Conservation (phyloP, 2,888 invertebrate genomes). For the Scotopteryx bipunctaria region DNA sequence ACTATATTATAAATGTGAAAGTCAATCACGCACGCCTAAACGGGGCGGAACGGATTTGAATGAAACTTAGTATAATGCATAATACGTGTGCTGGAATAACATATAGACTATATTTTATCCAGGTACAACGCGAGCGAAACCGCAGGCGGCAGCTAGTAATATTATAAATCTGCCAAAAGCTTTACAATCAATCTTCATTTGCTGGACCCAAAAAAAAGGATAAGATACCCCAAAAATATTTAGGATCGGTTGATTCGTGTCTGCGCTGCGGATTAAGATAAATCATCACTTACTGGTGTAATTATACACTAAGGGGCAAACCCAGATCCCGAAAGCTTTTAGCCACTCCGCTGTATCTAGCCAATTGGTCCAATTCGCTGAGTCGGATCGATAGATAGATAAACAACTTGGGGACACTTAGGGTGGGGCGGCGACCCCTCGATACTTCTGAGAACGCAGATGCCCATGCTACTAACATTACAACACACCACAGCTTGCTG, state of each 20-base stretch:
- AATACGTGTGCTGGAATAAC: no score
- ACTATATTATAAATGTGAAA: no score
- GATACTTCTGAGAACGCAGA: constrained; percentile 64
- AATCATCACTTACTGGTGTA: constrained; percentile 7
- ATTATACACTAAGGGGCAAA: constrained; percentile 22
- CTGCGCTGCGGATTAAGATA: constrained; percentile 3
- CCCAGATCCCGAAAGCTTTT: constrained; percentile 34
- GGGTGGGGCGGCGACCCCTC: constrained; percentile 60
- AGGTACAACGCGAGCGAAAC: no score
- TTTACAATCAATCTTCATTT: no score
- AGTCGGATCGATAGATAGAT: constrained; percentile 70
- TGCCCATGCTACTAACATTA: constrained; percentile 56
- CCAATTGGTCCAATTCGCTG: constrained; percentile 55
- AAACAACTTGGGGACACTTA: constrained; percentile 59
- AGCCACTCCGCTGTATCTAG: constrained; percentile 42
- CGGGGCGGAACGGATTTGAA: no score
- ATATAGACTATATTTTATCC: no score
- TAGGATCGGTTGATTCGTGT: neutral
- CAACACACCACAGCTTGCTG: constrained; percentile 13
- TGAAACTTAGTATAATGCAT: no score
- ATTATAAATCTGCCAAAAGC: no score
- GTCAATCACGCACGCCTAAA: no score
- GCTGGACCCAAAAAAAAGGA: no score
- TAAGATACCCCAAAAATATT: no score
- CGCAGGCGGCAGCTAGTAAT: no score